These are phyloP conservation scores for Oryzias curvinotus DNA, from an alignment of 2,113 vertebrate species.

Conservation along the genomic window DNA sequence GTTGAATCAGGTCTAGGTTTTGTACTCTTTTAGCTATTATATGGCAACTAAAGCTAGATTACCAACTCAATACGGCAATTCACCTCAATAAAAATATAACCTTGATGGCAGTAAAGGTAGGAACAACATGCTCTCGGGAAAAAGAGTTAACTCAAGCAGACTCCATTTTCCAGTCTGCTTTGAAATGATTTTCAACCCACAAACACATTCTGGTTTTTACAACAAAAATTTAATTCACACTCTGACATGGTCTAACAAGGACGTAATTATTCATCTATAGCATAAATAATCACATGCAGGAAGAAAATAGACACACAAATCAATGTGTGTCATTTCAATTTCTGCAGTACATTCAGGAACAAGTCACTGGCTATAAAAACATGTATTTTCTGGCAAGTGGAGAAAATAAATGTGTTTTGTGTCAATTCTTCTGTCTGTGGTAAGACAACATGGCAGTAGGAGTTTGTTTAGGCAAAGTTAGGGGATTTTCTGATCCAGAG, in stretches of 20 bases:
- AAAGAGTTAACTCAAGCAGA: background rate
- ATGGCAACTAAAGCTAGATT: background rate
- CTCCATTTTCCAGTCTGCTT: slow-evolving; percentile 1
- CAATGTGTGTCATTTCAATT: background rate
- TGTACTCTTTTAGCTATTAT: slow-evolving; percentile 1
- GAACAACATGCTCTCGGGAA: background rate
- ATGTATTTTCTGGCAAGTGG: background rate
- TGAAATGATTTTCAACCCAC: background rate
- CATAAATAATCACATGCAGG: background rate
- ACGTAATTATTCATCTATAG: background rate
- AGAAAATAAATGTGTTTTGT: too few relatives aligned
- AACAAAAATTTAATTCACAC: background rate
- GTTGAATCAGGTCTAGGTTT: background rate
- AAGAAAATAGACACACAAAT: background rate
- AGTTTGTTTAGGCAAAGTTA: too few relatives aligned
- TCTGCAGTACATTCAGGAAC: background rate
- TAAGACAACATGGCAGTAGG: too few relatives aligned
- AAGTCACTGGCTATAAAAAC: background rate
- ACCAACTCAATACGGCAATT: background rate
- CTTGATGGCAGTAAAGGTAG: background rate
- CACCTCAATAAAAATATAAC: background rate
- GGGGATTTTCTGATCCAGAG: too few relatives aligned
- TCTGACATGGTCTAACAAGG: background rate
- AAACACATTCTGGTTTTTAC: background rate
- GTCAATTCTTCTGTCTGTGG: too few relatives aligned